Conservation (phyloP, 2,888 invertebrate species). For the Tipula unca region DNA sequence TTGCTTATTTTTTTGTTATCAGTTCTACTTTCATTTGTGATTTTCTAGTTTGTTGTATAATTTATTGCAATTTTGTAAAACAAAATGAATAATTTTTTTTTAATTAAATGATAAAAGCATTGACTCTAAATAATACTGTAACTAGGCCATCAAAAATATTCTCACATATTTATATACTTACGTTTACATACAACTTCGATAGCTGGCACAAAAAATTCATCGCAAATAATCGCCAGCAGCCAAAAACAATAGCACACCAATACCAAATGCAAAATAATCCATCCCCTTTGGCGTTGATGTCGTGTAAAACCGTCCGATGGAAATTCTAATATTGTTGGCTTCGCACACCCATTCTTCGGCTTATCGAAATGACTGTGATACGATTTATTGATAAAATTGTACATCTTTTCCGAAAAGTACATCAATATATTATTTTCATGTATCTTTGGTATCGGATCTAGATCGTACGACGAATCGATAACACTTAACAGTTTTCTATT, state of each 20-base stretch:
- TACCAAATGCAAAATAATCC: conserved; percentile 30
- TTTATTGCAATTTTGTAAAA: too few species aligned
- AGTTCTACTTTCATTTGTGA: too few species aligned
- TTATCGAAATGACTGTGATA: conserved; percentile 35
- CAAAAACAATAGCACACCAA: conserved; percentile 62
- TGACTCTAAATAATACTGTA: too few species aligned
- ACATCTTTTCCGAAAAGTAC: not conserved
- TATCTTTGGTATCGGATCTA: not conserved
- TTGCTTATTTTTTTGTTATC: too few species aligned
- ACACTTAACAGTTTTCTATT: not conserved
- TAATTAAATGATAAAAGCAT: too few species aligned
- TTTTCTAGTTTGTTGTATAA: too few species aligned
- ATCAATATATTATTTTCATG: not conserved
- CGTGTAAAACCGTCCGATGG: conserved; percentile 66
- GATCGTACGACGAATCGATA: not conserved
- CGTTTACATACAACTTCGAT: conserved; percentile 71
- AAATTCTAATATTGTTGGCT: conserved; percentile 69
- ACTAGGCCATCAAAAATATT: too few species aligned
- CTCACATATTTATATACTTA: conserved; percentile 45
- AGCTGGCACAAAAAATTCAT: conserved; percentile 83
- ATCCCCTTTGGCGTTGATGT: conserved; percentile 47
- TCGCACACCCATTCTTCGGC: conserved; percentile 46
- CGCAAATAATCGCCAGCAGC: conserved; percentile 70
- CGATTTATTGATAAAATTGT: not conserved
- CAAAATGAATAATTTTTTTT: too few species aligned